Conservation (phyloP, 2,113 vertebrate species). For the Datnioides undecimradiatus region DNA sequence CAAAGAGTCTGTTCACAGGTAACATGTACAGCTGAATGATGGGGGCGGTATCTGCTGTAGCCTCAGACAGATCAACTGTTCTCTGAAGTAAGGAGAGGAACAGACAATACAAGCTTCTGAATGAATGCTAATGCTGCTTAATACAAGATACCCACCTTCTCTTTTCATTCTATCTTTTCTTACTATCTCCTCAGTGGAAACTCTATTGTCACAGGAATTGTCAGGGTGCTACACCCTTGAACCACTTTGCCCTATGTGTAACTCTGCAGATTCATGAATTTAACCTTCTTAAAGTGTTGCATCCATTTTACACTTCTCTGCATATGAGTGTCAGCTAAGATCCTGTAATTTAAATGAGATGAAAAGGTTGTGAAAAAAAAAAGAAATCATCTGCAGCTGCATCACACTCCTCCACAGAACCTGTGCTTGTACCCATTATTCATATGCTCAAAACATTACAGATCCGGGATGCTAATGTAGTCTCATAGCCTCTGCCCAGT, state of each 20-base stretch:
- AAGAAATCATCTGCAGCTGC: background rate
- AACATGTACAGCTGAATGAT: background rate
- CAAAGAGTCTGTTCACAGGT: background rate
- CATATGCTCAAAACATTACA: constrained; percentile 50
- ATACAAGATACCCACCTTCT: background rate
- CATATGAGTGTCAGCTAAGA: constrained; percentile 16
- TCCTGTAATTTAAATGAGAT: constrained; percentile 41
- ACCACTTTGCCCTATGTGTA: background rate
- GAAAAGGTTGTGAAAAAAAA: constrained; percentile 24
- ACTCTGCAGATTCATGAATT: constrained; percentile 15
- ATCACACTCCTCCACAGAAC: constrained; percentile 4
- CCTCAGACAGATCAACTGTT: background rate
- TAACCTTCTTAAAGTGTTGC: constrained; percentile 6
- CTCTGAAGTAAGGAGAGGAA: background rate
- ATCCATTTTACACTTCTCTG: background rate
- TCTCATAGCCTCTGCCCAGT: constrained; percentile 53
- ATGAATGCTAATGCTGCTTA: background rate
- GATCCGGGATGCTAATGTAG: constrained; percentile 60
- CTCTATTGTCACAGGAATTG: background rate
- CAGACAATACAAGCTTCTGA: background rate
- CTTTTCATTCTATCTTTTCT: background rate
- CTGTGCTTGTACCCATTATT: constrained; percentile 47
- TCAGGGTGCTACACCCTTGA: background rate
- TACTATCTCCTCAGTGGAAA: background rate
- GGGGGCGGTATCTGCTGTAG: background rate